These are phyloP conservation scores for Scaptomyza tumidula DNA, from an alignment of 2,888 invertebrate genomes.

Conservation along the genomic window DNA sequence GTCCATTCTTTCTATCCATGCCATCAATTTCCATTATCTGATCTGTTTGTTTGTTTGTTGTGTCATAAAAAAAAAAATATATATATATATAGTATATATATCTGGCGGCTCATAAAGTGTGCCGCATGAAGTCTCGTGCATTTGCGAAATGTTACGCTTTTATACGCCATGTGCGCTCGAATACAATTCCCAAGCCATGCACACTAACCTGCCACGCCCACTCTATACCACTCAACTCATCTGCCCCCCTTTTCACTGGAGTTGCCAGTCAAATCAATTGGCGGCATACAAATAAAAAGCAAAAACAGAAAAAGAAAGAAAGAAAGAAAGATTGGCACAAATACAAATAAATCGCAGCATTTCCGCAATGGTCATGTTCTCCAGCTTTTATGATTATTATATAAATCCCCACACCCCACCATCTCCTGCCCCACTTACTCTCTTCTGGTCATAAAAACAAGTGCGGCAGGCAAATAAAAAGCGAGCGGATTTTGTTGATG, in stretches of 20 bases:
- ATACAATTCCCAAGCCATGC: slow-evolving; percentile 54
- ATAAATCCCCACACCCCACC: slow-evolving; percentile 50
- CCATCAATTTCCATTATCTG: slow-evolving; percentile 27
- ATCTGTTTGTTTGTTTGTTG: slow-evolving; percentile 10
- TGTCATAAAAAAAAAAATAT: slow-evolving; percentile 48
- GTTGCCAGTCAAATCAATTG: slow-evolving; percentile 71
- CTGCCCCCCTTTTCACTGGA: neutral
- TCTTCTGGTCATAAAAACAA: slow-evolving; percentile 55
- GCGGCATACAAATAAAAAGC: slow-evolving; percentile 59
- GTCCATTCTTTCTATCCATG: neutral
- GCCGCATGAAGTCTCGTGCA: slow-evolving; percentile 58
- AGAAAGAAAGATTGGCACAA: slow-evolving; percentile 36
- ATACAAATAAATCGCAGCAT: slow-evolving; percentile 74
- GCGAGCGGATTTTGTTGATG: slow-evolving; percentile 48
- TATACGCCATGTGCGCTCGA: slow-evolving; percentile 55
- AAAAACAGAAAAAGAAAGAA: slow-evolving; percentile 2
- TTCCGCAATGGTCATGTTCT: slow-evolving; percentile 72
- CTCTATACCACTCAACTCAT: neutral
- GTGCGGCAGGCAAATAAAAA: slow-evolving; percentile 65
- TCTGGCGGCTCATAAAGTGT: slow-evolving; percentile 58
- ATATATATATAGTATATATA: slow-evolving; percentile 3
- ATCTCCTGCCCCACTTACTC: neutral
- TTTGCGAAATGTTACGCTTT: slow-evolving; percentile 54
- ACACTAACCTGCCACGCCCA: neutral
- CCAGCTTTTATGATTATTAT: slow-evolving; percentile 75